Conservation (phyloP, 1,140 invertebrate species). For the Nephotettix cincticeps region DNA sequence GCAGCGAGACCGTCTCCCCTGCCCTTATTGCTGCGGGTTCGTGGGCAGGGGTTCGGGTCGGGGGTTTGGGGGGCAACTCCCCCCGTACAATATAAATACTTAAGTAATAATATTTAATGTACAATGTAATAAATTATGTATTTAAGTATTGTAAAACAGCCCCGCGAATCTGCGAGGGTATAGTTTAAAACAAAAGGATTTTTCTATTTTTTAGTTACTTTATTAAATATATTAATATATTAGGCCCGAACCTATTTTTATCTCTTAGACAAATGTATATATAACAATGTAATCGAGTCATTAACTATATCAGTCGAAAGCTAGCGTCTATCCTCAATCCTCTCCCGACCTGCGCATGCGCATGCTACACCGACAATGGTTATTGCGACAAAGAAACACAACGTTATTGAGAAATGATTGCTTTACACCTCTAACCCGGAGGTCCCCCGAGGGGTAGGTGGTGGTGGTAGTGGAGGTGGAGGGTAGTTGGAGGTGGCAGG, state of each 20-base stretch:
- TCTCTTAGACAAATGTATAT: conserved; percentile 33
- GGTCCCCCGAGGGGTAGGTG: too few species aligned
- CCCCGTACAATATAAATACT: conserved; percentile 8
- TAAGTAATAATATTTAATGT: conserved; percentile 22
- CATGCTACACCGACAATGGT: too few species aligned
- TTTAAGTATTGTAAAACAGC: conserved; percentile 18
- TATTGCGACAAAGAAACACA: not conserved
- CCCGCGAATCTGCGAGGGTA: not conserved
- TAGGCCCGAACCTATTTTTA: conserved; percentile 41
- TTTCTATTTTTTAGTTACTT: conserved; percentile 21
- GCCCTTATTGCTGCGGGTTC: conserved; percentile 3
- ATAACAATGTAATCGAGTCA: conserved; percentile 40
- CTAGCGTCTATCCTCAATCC: conserved; percentile 36
- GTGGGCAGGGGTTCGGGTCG: not conserved
- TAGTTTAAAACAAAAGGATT: not conserved
- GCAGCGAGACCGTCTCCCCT: not conserved
- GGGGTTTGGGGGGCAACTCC: not conserved
- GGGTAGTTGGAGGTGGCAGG: too few species aligned
- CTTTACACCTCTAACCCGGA: conserved; percentile 1
- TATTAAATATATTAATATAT: conserved; percentile 38
- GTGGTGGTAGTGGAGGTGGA: too few species aligned
- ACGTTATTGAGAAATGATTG: conserved; percentile 5
- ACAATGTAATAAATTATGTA: conserved; percentile 21
- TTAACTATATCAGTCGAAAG: conserved; percentile 41
- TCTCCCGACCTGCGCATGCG: not conserved